These are phyloP conservation scores for Leptobrachium ailaonicum DNA, from an alignment of 2,113 vertebrate species.

Conservation along the genomic window DNA sequence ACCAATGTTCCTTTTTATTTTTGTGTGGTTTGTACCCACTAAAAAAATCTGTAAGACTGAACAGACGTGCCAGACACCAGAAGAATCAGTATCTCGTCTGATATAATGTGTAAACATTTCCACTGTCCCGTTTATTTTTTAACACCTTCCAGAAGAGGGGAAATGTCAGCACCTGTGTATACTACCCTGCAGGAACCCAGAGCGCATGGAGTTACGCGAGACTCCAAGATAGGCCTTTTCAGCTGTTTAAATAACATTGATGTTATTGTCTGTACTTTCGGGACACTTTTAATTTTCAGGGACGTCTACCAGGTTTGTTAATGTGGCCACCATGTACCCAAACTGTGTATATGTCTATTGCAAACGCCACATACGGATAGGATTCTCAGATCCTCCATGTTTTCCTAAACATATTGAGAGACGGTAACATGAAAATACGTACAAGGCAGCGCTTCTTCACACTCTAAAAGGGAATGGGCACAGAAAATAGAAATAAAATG, in stretches of 20 bases:
- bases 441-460: no score
- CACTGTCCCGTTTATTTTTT: background rate
- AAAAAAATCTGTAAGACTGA: background rate
- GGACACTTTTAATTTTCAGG: no score
- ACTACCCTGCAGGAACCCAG: background rate
- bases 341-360: no score
- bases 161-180: background rate
- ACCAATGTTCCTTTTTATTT: background rate
- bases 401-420: no score
- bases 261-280: background rate
- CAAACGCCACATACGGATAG: no score
- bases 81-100: no score
- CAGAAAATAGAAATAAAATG: no score
- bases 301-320: no score
- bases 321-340: no score
- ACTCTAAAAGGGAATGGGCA: no score
- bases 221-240: background rate
- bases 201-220: background rate
- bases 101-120: background rate
- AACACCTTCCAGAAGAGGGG: background rate
- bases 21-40: background rate
- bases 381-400: no score
- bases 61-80: background rate
- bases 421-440: no score
- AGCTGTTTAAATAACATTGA: background rate